Evolutionary conservation across 2,113 vertebrate species (phyloP), one percentile per base, ranked within the genome.

Genomic region (Xiphorhynchus elegans): DNA sequence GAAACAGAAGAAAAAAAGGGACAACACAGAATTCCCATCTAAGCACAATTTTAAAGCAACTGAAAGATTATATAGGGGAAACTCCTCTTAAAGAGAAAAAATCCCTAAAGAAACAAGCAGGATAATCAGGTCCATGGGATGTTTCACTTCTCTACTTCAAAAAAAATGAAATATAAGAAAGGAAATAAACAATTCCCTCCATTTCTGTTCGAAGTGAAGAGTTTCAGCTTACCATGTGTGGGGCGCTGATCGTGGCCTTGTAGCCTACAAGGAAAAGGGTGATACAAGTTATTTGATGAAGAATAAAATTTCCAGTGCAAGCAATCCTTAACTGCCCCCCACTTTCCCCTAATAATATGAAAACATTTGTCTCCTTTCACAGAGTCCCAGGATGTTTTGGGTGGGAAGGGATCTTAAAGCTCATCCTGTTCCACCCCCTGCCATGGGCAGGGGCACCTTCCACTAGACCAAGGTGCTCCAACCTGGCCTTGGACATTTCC

Each of bases 161-260:
- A 4, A 4, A 49, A 55, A 80, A 39, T 4, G 3, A 26, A 47
- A 72, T 13, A 3, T 11, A 40, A 23, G 42, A 72, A 29, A 8
- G 37, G 17, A 42, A 87, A 39, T 8, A 29, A 72, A 5, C 8
- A 17, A 23, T 52, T 63, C 6, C 35, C 33, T 53, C 42, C 2
- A 7, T 47, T 53, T 50, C 39, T 49, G 11, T 19, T 66, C 9
- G 2, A 75, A 76, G 42, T 15, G 21, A 46, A 31, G 49, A 69
- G 67, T 47, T 74, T 18, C 42, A 20, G 15, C 98, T 98, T 97
- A 99, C 99, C 99, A 99, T 99, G 82, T 99, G 99, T 1, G 99
- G 99, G 21, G 99, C 99, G 33, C 99, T 99, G 97, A 99, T 99
- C 13, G 99, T 99, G 29, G 99, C 99, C 92, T 98, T 98, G 98